Conservation (phyloP, 2,113 vertebrate genomes). For the Zosterops borbonicus region DNA sequence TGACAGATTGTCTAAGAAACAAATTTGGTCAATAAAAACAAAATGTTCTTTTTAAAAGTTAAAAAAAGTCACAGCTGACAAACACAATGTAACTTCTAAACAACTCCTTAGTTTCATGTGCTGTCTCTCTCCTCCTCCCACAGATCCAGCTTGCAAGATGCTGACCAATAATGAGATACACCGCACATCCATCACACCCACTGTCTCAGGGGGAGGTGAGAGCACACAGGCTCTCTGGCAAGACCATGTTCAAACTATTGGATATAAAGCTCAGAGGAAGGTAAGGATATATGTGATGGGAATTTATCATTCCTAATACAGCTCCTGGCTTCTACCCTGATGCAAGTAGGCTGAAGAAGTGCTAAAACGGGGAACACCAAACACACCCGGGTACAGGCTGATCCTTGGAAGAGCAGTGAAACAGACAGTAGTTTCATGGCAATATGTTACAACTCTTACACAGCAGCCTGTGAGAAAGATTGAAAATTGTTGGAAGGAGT, state of each 20-base stretch:
- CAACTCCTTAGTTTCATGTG: neutral
- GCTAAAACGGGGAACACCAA: neutral
- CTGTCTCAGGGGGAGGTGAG: neutral
- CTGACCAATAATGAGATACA: neutral
- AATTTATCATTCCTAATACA: neutral
- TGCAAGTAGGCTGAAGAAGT: neutral
- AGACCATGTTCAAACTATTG: neutral
- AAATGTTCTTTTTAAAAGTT: slow-evolving; percentile 23
- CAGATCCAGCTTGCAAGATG: neutral
- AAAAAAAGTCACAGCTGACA: neutral
- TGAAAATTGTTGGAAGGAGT: neutral
- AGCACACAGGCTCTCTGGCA: neutral
- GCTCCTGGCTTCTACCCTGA: neutral
- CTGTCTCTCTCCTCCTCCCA: neutral
- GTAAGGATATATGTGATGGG: neutral
- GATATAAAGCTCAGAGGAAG: neutral
- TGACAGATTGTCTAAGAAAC: neutral
- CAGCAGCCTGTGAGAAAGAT: neutral
- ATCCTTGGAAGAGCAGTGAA: neutral
- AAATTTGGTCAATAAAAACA: slow-evolving; percentile 8
- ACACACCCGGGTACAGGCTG: neutral
- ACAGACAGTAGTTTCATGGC: neutral
- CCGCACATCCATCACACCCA: neutral
- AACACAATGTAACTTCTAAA: neutral
- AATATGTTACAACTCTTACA: neutral